These are phyloP conservation scores for Motacilla alba DNA, from an alignment of 2,113 vertebrate species.

Conservation along the genomic window DNA sequence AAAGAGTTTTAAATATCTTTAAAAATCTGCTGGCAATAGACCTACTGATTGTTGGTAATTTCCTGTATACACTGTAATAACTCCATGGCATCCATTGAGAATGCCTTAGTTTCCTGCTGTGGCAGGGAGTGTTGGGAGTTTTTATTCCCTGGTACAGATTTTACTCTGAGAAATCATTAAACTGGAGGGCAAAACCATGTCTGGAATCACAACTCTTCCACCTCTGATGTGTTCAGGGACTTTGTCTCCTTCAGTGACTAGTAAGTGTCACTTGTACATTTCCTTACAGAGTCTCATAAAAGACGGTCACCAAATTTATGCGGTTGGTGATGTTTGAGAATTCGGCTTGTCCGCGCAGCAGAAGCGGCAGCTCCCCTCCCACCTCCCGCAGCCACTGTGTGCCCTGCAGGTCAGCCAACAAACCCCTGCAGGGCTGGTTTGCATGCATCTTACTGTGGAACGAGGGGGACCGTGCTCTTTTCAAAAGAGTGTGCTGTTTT, in stretches of 20 bases:
- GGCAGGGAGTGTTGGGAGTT: rapidly evolving
- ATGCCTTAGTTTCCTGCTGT: not conserved
- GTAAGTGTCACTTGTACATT: not conserved
- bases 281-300: not conserved
- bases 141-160: not conserved
- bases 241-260: not conserved
- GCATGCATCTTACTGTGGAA: rapidly evolving
- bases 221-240: not conserved
- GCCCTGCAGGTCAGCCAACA: rapidly evolving
- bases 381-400: rapidly evolving
- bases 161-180: not conserved
- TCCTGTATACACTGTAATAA: not conserved
- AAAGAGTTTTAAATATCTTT: not conserved
- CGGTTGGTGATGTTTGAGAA: not conserved
- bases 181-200: not conserved
- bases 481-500: not conserved
- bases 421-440: not conserved
- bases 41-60: not conserved
- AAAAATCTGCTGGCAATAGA: not conserved
- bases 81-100: not conserved
- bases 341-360: not conserved
- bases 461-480: rapidly evolving
- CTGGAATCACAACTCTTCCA: not conserved
- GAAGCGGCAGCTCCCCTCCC: not conserved
- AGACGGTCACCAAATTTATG: not conserved